Conservation (phyloP, 2,888 invertebrate species). For the Diloba caeruleocephala region DNA sequence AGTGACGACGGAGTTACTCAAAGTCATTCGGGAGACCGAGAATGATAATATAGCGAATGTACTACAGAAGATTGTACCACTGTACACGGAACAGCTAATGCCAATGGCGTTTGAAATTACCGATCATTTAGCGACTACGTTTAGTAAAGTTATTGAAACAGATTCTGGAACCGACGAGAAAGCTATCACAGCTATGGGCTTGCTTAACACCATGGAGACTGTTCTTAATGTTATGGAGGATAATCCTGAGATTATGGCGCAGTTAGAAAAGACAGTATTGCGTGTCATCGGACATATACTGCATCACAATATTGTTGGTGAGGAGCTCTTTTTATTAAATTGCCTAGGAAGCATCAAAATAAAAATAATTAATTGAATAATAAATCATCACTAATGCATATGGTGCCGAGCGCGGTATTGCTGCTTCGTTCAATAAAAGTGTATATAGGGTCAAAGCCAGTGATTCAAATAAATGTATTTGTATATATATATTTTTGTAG, state of each 20-base stretch:
- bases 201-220: slow-evolving; percentile 98
- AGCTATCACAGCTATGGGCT: slow-evolving; percentile 98
- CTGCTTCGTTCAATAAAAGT: slow-evolving; percentile 1
- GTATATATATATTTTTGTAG: too few species aligned
- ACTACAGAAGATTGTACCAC: slow-evolving; percentile 97
- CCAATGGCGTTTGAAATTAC: slow-evolving; percentile 98
- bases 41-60: slow-evolving; percentile 99
- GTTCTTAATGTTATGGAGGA: slow-evolving; percentile 98
- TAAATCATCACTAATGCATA: slow-evolving; percentile 5
- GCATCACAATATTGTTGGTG: slow-evolving; percentile 94
- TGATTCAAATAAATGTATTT: slow-evolving; percentile 8
- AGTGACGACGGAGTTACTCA: slow-evolving; percentile 95
- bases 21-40: slow-evolving; percentile 98
- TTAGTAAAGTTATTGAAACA: slow-evolving; percentile 92
- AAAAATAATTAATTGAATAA: too few species aligned
- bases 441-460: slow-evolving; percentile 4
- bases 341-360: background rate
- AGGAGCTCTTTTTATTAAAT: slow-evolving; percentile 54
- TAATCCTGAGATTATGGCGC: slow-evolving; percentile 93
- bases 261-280: slow-evolving; percentile 97
- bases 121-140: slow-evolving; percentile 96
- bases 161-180: slow-evolving; percentile 98
- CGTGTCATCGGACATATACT: slow-evolving; percentile 96
- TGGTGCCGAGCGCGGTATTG: background rate
- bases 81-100: slow-evolving; percentile 95